phyloP scores from a whole-genome alignment of 1,140 invertebrate species.

The Formica selysi region DNA sequence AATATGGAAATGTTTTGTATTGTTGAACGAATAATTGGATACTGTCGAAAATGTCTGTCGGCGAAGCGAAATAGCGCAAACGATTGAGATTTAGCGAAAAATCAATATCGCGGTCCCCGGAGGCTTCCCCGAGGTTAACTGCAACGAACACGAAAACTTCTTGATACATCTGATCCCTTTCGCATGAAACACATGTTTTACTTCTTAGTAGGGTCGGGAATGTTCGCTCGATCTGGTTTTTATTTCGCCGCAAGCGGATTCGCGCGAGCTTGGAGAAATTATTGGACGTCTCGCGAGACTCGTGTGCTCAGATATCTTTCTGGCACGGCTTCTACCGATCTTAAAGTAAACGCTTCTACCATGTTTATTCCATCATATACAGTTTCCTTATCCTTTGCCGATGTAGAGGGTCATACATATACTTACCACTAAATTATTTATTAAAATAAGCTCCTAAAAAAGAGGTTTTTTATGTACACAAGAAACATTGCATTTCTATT shows the following conservation, averaged over 20 bases:
- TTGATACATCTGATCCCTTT: conserved; percentile 49
- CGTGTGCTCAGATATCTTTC: conserved; percentile 37
- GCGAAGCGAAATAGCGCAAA: not conserved
- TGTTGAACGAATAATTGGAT: conserved; percentile 21
- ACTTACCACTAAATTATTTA: not conserved
- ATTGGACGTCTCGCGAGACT: conserved; percentile 48
- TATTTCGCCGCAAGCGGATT: conserved; percentile 53
- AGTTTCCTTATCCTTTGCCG: not conserved
- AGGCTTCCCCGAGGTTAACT: conserved; percentile 43
- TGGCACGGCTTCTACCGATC: conserved; percentile 16
- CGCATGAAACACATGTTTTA: conserved; percentile 56
- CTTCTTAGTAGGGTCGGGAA: conserved; percentile 19
- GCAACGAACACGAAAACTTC: conserved; percentile 52
- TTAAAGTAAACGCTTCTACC: conserved; percentile 40
- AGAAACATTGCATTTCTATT: not conserved
- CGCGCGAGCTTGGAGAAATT: conserved; percentile 48
- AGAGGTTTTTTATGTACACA: not conserved
- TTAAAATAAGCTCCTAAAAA: not conserved
- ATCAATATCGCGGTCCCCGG: conserved; percentile 44
- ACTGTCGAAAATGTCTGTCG: not conserved
- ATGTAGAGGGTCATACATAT: not conserved
- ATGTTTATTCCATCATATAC: conserved; percentile 21
- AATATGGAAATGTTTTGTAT: not conserved
- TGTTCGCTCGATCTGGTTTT: conserved; percentile 43
- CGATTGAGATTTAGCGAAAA: conserved; percentile 26